These are phyloP conservation scores for Pelosia muscerda DNA, from an alignment of 2,888 invertebrate species.

Conservation along the genomic window DNA sequence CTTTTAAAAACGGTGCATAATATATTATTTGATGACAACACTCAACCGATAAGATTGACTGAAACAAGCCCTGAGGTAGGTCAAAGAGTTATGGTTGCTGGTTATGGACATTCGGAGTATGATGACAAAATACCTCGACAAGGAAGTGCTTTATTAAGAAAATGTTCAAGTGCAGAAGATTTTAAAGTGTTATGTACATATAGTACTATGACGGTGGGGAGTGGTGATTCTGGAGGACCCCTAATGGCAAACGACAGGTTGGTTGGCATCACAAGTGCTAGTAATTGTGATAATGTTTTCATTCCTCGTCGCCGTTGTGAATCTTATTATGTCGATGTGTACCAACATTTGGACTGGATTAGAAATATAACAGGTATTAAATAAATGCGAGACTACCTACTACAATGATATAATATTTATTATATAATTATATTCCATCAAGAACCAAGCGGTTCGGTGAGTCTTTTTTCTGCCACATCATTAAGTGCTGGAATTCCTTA, in stretches of 20 bases:
- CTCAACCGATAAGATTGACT: slow-evolving; percentile 40
- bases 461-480: too few species aligned
- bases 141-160: slow-evolving; percentile 38
- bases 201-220: slow-evolving; percentile 36
- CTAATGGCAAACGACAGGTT: slow-evolving; percentile 41
- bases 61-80: slow-evolving; percentile 8
- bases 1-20: slow-evolving; percentile 41
- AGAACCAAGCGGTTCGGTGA: too few species aligned
- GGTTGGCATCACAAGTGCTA: slow-evolving; percentile 48
- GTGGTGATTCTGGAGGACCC: slow-evolving; percentile 57
- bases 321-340: slow-evolving; percentile 47
- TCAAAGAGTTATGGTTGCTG: slow-evolving; percentile 44
- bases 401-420: too few species aligned
- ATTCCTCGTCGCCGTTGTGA: slow-evolving; percentile 27
- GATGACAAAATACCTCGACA: slow-evolving; percentile 35
- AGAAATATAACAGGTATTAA: slow-evolving; percentile 10
- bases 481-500: too few species aligned
- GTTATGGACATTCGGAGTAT: slow-evolving; percentile 43
- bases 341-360: slow-evolving; percentile 51
- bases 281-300: slow-evolving; percentile 31
- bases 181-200: slow-evolving; percentile 46
- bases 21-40: slow-evolving; percentile 35
- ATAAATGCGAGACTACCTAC: neutral
- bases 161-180: slow-evolving; percentile 24
- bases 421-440: too few species aligned